These are phyloP conservation scores for Ptychochromis oligacanthus DNA, from an alignment of 2,113 vertebrate genomes.

Conservation along the genomic window DNA sequence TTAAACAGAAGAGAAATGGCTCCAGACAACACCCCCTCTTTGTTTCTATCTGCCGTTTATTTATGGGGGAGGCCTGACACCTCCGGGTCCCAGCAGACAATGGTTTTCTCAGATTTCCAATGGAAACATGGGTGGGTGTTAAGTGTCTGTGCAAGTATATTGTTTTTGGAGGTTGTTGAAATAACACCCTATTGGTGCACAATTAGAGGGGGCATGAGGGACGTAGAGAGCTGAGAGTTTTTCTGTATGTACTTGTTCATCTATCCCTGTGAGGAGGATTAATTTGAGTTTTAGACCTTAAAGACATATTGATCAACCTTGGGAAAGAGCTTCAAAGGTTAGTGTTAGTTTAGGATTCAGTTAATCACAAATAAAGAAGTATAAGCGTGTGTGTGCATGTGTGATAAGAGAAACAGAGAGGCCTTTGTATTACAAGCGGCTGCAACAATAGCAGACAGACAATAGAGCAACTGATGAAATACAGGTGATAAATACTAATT, in stretches of 20 bases:
- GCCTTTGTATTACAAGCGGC: slow-evolving; percentile 53
- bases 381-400: neutral
- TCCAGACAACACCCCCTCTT: slow-evolving; percentile 13
- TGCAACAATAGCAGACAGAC: slow-evolving; percentile 42
- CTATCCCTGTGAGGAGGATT: neutral
- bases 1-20: slow-evolving; percentile 58
- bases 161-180: slow-evolving; percentile 67
- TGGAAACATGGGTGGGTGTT: slow-evolving; percentile 34
- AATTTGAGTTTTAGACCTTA: neutral
- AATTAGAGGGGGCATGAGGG: slow-evolving; percentile 45
- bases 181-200: slow-evolving; percentile 59
- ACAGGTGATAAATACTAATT: slow-evolving; percentile 16
- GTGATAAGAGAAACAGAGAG: slow-evolving; percentile 62
- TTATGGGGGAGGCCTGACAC: slow-evolving; percentile 49
- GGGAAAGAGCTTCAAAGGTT: neutral
- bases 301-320: neutral
- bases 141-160: slow-evolving; percentile 34
- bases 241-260: neutral
- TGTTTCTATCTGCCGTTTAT: slow-evolving; percentile 32
- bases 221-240: neutral
- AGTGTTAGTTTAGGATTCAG: neutral
- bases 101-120: slow-evolving; percentile 29
- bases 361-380: slow-evolving; percentile 15
- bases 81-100: slow-evolving; percentile 24
- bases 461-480: slow-evolving; percentile 36